Evolutionary conservation across 2,888 invertebrate genomes (phyloP), one percentile per base, ranked within the genome.

Genomic region (Atethmia centrago): DNA sequence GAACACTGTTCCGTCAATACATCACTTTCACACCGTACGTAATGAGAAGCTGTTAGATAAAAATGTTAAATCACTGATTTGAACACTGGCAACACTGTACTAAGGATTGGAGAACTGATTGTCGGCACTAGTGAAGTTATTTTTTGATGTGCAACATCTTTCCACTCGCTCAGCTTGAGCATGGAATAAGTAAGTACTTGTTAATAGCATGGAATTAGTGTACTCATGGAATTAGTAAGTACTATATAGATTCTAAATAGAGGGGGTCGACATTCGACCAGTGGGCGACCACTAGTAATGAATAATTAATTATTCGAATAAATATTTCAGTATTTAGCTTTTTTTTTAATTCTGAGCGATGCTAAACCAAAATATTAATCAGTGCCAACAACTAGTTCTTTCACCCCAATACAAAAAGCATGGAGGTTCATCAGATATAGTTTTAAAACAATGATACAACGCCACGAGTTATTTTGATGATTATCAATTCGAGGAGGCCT

Each of bases 1-100:
- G 49, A 55, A 71, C 58, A 79, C 69, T 78, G 82, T 85, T 74
- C 79, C 76, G 71, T 88, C 74, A 87, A 85, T 84, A 80, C 86
- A 88, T 88, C 85, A 90, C 88, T 88, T 84, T 83, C 85, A 77
- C 87, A 85, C 80, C 64, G 69, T 82, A 86, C 82, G 84, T 84
- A 81, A 84, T 80, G 82, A 85, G 81, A 78, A 83, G 80, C 85
- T 85, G 68, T 73, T 71, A 73, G 80, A 86, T 87, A 87, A 80
- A 71, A 77, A 67, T 70, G 78, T 82, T 86, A 84, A 79, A 71
- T 79, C 83, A 82, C 77, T 80, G 53, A 72, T 82, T 69, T 73
- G 58, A 21, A 49, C 64, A 78, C 63, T 72, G 51, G 67, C 61
- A 77, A 71, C 49, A 70, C 53, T 64, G 55, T 59, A 62, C 71